Base-by-base conservation (phyloP, 2,888 invertebrate genomes). In the Mylabris sibirica region DNA sequence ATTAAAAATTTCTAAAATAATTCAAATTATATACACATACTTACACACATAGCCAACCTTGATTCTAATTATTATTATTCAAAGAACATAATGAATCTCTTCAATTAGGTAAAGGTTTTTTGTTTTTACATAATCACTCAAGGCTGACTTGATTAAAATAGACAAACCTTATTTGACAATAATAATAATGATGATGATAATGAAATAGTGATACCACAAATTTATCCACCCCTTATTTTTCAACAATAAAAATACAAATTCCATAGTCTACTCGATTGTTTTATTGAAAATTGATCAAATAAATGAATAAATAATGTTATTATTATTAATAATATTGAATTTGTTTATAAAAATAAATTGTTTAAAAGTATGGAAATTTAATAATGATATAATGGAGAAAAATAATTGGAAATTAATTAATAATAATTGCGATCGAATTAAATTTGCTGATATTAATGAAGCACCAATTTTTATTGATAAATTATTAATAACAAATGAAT, bases 401-500 rank as follows among this genome's bases (percentile, higher is more conserved):
- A 59, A 61, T 30, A 75, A 76, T 34, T 75, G 75, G 76, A 64
- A 68, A 14, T 60, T 64, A 11, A 64, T 63, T 6, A 14, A 66
- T 1, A 64, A 67, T 38, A 66, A 68, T 11, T 77, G 76, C 62
- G 59, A 64, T 9, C 71, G 71, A 2, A 62, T 76, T 2, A 65
- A 73, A 59, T 75, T 78, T 53, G 72, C 71, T 1, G 26, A 60
- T 12, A 22, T 44, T 1, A 74, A 75, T 17, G 64, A 66, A 11
- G 73, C 76, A 1, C 61, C 69, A 1, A 73, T 71, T 1, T 68
- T 66, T 2, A 44, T 77, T 14, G 61, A 65, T 9, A 60, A 74
- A 57, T 63, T 41, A n/a, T 41, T 78, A 24, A 62, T 65, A 20
- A 66, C 75, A 1, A n/a, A 77, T 6, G 83, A 82, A 59, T 75